Evolutionary conservation across 2,797 vertebrate genomes (phyloP).

Genomic region (Limosa lapponica): DNA sequence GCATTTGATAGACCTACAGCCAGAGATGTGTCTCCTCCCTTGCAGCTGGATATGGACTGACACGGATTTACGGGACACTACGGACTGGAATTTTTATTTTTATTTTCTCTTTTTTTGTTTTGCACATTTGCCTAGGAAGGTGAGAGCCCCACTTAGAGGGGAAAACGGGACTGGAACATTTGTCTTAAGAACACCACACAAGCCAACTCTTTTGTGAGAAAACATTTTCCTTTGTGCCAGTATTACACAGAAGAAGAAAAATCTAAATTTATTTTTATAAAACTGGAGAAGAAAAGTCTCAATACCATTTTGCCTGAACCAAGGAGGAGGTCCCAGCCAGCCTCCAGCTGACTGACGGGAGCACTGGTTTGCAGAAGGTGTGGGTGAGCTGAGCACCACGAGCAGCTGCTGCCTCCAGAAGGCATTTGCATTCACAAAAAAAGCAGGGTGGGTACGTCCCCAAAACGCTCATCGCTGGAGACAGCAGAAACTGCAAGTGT

Average conservation of each 20-base stretch:
- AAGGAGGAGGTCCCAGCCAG: neutral
- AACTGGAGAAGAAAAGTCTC: conserved; percentile 43
- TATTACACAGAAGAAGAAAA: conserved; percentile 56
- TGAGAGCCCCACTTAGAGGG: conserved; percentile 43
- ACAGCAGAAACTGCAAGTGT: neutral
- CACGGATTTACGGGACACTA: conserved; percentile 5
- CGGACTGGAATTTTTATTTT: neutral
- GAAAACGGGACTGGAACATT: neutral
- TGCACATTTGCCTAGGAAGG: conserved; percentile 67
- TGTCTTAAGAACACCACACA: neutral
- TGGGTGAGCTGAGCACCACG: neutral
- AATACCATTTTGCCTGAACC: neutral
- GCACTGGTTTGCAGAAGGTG: neutral
- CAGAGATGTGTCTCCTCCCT: neutral
- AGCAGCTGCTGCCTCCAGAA: neutral
- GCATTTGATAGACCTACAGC: neutral
- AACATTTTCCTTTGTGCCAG: conserved; percentile 59
- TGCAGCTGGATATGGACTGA: neutral
- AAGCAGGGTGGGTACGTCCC: neutral
- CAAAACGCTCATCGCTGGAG: neutral
- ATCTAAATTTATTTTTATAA: conserved; percentile 46
- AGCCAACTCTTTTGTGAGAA: neutral
- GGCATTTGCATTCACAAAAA: neutral
- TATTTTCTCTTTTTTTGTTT: neutral
- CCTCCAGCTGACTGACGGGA: neutral